A percentile compares a stretch with the other conserved stretches of the same genome.
Evolutionary conservation across 1,140 invertebrate species (phyloP).

Genomic region (Pseudomyrmex pallidus): DNA sequence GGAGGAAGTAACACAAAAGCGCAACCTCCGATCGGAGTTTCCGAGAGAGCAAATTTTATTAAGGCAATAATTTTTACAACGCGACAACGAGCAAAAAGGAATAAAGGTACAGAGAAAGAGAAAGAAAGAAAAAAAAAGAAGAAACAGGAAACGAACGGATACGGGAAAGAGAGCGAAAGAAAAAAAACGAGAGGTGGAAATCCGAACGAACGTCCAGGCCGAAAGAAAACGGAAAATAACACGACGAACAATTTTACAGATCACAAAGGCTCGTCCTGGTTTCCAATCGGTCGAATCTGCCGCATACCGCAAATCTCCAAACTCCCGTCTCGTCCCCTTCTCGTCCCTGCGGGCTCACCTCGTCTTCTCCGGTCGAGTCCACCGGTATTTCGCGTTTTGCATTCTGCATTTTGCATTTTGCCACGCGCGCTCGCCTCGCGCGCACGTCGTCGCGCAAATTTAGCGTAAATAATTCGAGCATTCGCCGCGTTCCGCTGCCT

Average conservation of each 20-base stretch:
- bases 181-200: neutral
- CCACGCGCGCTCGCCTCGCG: slow-evolving; percentile 45
- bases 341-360: neutral
- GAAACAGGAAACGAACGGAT: too few species aligned
- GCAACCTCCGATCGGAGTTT: neutral
- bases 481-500: slow-evolving; percentile 34
- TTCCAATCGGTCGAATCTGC: slow-evolving; percentile 74
- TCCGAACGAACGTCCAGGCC: neutral
- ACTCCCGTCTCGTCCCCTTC: neutral
- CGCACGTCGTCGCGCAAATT: slow-evolving; percentile 71
- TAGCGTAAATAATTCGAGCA: slow-evolving; percentile 74
- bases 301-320: slow-evolving; percentile 41
- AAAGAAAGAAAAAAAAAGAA: neutral
- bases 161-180: too few species aligned
- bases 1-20: neutral
- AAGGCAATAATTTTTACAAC: neutral
- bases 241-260: slow-evolving; percentile 74
- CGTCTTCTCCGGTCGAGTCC: neutral
- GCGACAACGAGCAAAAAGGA: neutral
- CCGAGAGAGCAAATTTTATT: neutral
- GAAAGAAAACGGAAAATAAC: slow-evolving; percentile 71
- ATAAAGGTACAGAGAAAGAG: neutral
- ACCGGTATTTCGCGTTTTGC: slow-evolving; percentile 54
- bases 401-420: slow-evolving; percentile 70
- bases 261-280: slow-evolving; percentile 72